phyloP scores from a whole-genome alignment of 1,140 invertebrate species.

The Ceratitis capitata region DNA sequence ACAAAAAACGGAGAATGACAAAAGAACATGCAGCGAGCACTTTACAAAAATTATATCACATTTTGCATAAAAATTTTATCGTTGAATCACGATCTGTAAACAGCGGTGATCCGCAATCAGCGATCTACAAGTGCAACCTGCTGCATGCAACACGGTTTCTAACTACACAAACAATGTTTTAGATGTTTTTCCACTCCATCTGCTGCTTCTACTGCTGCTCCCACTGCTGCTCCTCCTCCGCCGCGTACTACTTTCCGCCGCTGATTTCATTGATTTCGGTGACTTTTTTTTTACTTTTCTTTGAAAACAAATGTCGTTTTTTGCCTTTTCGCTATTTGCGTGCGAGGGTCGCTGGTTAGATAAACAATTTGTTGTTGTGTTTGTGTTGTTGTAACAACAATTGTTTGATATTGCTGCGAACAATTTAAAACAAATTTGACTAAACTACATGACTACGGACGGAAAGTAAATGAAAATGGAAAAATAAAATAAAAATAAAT shows the following conservation, averaged over 20 bases:
- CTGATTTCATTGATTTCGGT: neutral
- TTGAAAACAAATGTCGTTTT: neutral
- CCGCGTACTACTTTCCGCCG: neutral
- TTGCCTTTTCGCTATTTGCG: too few species aligned
- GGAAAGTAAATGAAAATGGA: neutral
- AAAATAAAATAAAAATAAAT: neutral
- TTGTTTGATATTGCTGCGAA: conserved; percentile 26
- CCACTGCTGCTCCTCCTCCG: too few species aligned
- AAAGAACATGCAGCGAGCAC: too few species aligned
- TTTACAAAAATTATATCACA: neutral
- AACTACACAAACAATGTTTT: neutral
- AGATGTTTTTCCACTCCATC: neutral
- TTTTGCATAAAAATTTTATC: conserved; percentile 11
- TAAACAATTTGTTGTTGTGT: conserved; percentile 25
- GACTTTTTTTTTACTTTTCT: too few species aligned
- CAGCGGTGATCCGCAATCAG: conserved; percentile 3
- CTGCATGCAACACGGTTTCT: conserved; percentile 8
- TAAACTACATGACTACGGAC: neutral
- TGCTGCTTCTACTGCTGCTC: too few species aligned
- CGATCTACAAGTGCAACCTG: conserved; percentile 36
- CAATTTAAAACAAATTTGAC: conserved; percentile 38
- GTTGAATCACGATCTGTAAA: conserved; percentile 11
- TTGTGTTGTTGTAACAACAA: neutral
- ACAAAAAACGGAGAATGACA: too few species aligned
- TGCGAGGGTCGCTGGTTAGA: neutral